Percentiles rank a stretch among this genome's conserved stretches.
phyloP scores from a whole-genome alignment of 2,113 vertebrate species.

The Hemicordylus capensis region DNA sequence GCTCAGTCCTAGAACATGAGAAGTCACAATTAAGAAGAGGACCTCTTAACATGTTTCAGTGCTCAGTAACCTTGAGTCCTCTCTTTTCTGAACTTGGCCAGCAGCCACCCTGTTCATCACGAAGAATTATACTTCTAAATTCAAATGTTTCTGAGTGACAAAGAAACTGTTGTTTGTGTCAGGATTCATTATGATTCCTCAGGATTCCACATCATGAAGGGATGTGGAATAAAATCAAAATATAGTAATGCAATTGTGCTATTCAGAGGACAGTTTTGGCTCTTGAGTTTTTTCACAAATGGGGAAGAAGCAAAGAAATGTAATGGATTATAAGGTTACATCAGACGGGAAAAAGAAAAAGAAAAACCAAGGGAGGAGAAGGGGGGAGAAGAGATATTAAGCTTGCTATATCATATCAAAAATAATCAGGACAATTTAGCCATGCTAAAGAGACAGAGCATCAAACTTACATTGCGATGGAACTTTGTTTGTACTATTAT shows the following conservation, averaged over 20 bases:
- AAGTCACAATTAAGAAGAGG: neutral
- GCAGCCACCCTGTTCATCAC: neutral
- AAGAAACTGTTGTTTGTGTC: conserved; percentile 28
- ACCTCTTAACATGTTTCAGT: neutral
- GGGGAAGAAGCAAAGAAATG: conserved; percentile 15
- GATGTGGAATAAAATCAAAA: conserved; percentile 54
- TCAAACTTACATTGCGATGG: neutral
- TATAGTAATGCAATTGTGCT: conserved; percentile 55
- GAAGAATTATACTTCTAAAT: neutral
- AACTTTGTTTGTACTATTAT: neutral
- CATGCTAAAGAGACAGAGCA: neutral
- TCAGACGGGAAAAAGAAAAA: neutral
- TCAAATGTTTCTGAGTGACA: neutral
- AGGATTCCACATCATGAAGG: neutral
- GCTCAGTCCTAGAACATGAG: neutral
- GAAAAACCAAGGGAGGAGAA: neutral
- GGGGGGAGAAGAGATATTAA: conserved; percentile 9
- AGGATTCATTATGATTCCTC: neutral
- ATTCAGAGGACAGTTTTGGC: conserved; percentile 52
- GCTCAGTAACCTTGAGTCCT: neutral
- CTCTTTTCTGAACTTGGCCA: neutral
- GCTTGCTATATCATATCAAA: neutral
- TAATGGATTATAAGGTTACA: conserved; percentile 33
- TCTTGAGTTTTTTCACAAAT: conserved; percentile 52
- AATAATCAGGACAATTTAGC: neutral